Base-by-base conservation (phyloP, 2,888 invertebrate species). In the Entomobrya proxima region DNA sequence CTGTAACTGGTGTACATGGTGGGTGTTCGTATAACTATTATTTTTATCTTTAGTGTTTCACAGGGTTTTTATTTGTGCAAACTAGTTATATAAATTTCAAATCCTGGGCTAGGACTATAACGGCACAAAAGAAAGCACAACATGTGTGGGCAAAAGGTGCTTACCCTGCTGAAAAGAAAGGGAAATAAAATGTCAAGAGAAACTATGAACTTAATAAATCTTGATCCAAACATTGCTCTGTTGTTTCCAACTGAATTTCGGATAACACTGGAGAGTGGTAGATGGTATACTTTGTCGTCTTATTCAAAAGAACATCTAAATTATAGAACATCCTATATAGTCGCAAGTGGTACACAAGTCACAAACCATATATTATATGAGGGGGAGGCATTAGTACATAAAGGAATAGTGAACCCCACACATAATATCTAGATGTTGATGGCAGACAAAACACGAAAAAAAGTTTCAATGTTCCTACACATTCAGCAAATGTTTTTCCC, bases 141-240 rank as follows among this genome's bases (percentile, higher is more conserved):
- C 61, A 61, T 7, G 18, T 61, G 32, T 35, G 18, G 15, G 18
- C 32, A 61, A 24, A 61, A 32, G 7, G 30, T 61, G 61, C 61
- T 35, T 61, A 18, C 61, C 13, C 18, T n/a, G 35, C 61, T n/a
- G 18, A 74, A 50, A 74, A 50, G 21, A n/a, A 67, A 78, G 67
- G 21, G 67, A 40, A 35, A 74, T 44, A 52, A 75, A 55, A 32
- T 55, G 37, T 55, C n/a, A 27, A 24, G 55, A 64, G n/a, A 78
- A 78, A 64, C 64, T 64, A 78, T 67, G 32, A 78, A 64, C 47
- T 78, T 64, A 44, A 78, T 78, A 78, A 78, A 78, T 78, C 78
- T 78, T 78, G 64, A 78, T 64, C 50, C 61, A n/a, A 30, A 61
- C 15, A 61, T 21, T 13, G 2, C 15, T 64, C 47, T 47, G 78